Evolutionary conservation across 2,888 invertebrate species (phyloP).

Genomic region (Itoplectis maculator): DNA sequence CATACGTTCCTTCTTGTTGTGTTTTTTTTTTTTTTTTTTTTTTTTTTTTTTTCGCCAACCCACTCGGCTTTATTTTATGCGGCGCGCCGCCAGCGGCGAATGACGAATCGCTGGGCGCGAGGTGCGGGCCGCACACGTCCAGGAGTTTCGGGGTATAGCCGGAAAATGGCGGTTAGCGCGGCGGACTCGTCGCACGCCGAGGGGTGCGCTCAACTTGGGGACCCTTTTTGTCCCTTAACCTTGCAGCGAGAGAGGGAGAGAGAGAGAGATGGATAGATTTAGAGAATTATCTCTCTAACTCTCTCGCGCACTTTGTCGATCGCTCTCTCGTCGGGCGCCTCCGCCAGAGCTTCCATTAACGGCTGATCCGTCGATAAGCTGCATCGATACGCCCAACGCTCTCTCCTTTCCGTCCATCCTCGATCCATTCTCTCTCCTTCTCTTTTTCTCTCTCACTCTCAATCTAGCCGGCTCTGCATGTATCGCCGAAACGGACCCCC

Average conservation of each 20-base stretch:
- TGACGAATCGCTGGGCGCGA: slow-evolving; percentile 66
- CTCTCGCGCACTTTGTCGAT: slow-evolving; percentile 28
- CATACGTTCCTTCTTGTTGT: slow-evolving; percentile 60
- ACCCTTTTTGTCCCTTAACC: slow-evolving; percentile 73
- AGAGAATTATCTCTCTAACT: slow-evolving; percentile 39
- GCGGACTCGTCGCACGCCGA: slow-evolving; percentile 39
- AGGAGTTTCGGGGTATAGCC: slow-evolving; percentile 62
- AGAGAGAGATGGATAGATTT: too few relatives aligned
- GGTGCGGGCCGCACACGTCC: slow-evolving; percentile 53
- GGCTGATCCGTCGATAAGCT: slow-evolving; percentile 79
- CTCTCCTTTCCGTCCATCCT: slow-evolving; percentile 40
- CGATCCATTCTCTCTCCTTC: too few relatives aligned
- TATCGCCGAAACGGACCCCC: slow-evolving; percentile 51
- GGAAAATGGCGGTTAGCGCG: slow-evolving; percentile 68
- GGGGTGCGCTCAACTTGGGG: slow-evolving; percentile 54
- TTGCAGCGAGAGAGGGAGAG: too few relatives aligned
- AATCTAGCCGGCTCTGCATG: slow-evolving; percentile 32
- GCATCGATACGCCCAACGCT: slow-evolving; percentile 76
- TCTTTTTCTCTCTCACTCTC: slow-evolving; percentile 5
- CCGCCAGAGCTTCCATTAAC: slow-evolving; percentile 78
- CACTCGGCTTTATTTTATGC: slow-evolving; percentile 69
- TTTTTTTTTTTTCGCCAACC: slow-evolving; percentile 48
- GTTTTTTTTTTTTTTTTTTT: slow-evolving; percentile 59
- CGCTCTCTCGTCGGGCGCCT: slow-evolving; percentile 72
- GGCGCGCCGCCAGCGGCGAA: slow-evolving; percentile 67